Conservation (phyloP, 2,797 vertebrate genomes). For the Eremophila alpestris region DNA sequence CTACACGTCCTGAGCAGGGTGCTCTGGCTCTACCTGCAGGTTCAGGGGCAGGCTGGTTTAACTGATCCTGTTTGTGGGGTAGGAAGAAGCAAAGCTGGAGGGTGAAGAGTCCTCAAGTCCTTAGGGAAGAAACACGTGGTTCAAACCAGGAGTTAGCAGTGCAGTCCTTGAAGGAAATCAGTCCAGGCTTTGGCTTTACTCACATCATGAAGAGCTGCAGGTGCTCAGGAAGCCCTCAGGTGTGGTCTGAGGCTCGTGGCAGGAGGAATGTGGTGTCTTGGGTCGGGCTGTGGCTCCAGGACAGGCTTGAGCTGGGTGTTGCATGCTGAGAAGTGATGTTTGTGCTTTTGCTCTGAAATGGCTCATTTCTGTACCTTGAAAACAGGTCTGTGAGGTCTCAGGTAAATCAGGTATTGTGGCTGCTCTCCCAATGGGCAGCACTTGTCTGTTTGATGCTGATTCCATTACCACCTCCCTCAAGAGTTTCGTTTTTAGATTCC, state of each 20-base stretch:
- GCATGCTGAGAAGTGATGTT: not conserved
- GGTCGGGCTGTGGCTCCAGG: not conserved
- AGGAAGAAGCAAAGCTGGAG: not conserved
- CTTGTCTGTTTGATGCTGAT: not conserved
- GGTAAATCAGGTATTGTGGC: not conserved
- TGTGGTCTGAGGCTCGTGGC: not conserved
- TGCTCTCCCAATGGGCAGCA: not conserved
- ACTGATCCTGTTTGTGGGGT: not conserved
- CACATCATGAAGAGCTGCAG: rapidly evolving
- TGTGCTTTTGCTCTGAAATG: not conserved
- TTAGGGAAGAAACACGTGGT: not conserved
- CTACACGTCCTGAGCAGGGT: not conserved
- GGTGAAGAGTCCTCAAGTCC: not conserved
- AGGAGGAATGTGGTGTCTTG: not conserved
- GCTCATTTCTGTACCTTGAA: not conserved
- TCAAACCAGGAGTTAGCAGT: not conserved
- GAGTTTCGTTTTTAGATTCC: not conserved
- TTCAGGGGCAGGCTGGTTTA: not conserved
- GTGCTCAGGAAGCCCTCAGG: not conserved
- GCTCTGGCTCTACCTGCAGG: not conserved
- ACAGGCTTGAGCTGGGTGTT: not conserved
- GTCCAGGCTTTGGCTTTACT: not conserved
- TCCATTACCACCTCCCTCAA: not conserved
- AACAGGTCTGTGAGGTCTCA: not conserved
- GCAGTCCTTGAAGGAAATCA: not conserved